A percentile compares a stretch with the other conserved stretches of the same genome.
These are phyloP conservation scores for Brachionus angularis DNA, from an alignment of 1,140 invertebrate species.

Conservation along the genomic window DNA sequence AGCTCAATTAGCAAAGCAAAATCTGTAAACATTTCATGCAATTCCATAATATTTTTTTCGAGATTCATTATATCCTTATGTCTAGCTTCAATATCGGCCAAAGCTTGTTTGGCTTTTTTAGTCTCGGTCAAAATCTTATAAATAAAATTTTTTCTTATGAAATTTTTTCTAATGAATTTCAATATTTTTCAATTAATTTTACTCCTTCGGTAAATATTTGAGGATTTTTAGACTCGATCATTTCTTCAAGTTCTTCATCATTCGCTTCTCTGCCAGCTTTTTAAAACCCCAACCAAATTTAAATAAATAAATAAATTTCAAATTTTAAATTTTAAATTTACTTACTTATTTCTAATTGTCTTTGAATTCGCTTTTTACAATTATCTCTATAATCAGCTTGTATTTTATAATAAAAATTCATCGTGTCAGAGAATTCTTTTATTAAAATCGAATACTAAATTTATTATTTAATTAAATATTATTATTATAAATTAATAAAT, in stretches of 20 bases:
- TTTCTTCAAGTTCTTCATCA: conserved; percentile 93
- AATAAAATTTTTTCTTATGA: neutral
- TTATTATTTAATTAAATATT: neutral
- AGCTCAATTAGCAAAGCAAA: conserved; percentile 65
- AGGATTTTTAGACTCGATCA: conserved; percentile 94
- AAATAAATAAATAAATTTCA: neutral
- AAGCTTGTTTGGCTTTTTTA: conserved; percentile 92
- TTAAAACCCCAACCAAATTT: neutral
- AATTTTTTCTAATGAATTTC: neutral
- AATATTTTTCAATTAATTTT: conserved; percentile 57
- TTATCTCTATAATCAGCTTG: conserved; percentile 52
- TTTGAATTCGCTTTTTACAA: conserved; percentile 51
- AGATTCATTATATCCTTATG: conserved; percentile 97
- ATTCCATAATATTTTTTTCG: conserved; percentile 93
- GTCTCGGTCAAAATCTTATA: conserved; percentile 93
- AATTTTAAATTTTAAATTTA: neutral
- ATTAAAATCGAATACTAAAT: neutral
- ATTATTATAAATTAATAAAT: neutral
- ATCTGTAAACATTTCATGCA: conserved; percentile 96
- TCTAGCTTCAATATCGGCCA: conserved; percentile 94
- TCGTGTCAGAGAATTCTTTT: conserved; percentile 53
- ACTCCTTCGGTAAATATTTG: conserved; percentile 96
- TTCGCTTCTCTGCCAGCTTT: conserved; percentile 83
- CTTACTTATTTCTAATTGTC: conserved; percentile 55
- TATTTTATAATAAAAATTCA: conserved; percentile 52